A percentile compares a stretch with the other conserved stretches of the same genome.
phyloP scores from a whole-genome alignment of 2,888 invertebrate species.

The Eupithecia inturbata region DNA sequence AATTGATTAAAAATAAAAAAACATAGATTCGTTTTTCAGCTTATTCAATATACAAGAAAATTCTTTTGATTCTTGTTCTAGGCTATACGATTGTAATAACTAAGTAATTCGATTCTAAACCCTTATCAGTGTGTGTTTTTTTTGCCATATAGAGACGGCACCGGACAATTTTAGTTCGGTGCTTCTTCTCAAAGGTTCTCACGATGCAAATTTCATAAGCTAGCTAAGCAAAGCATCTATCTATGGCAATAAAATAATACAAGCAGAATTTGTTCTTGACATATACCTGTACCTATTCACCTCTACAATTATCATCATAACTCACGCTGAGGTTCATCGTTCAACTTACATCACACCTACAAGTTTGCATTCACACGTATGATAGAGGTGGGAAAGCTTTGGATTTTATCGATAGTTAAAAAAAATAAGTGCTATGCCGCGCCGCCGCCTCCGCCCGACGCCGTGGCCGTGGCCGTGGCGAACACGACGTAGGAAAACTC shows the following conservation, averaged over 20 bases:
- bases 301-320: conserved; percentile 42
- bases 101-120: too few relatives aligned
- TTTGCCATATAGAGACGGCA: too few relatives aligned
- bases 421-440: too few relatives aligned
- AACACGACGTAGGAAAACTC: not conserved
- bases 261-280: conserved; percentile 39
- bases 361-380: conserved; percentile 26
- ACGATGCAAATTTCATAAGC: conserved; percentile 7
- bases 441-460: too few relatives aligned
- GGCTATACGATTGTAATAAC: too few relatives aligned
- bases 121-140: too few relatives aligned
- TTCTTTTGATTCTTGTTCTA: too few relatives aligned
- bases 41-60: too few relatives aligned
- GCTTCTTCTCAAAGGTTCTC: not conserved
- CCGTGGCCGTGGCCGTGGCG: not conserved
- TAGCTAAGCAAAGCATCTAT: conserved; percentile 6
- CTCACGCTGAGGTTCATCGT: conserved; percentile 43
- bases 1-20: too few relatives aligned
- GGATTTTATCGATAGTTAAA: not conserved
- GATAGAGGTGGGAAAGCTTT: conserved; percentile 21
- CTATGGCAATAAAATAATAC: conserved; percentile 25
- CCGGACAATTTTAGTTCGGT: not conserved
- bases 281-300: conserved; percentile 36
- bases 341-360: conserved; percentile 42
- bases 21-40: too few relatives aligned